Conservation (phyloP, 2,888 invertebrate genomes). For the Malachius bipustulatus region DNA sequence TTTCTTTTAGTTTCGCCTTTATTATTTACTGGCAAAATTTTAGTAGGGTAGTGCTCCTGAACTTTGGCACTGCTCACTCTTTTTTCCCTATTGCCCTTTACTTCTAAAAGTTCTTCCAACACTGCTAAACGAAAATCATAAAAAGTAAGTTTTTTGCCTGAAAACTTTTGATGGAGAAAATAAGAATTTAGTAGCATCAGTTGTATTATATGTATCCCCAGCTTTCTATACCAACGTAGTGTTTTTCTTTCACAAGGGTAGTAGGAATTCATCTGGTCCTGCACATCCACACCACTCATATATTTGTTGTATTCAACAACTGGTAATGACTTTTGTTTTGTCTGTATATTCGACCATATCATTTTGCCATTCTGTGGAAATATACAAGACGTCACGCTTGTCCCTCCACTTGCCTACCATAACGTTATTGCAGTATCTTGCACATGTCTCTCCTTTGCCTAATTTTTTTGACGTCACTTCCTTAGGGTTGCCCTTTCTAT, state of each 20-base stretch:
- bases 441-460: not conserved
- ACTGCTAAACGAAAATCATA: no score
- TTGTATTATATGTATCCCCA: no score
- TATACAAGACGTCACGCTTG: slow-evolving; percentile 1
- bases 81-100: no score
- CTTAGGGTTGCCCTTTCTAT: slow-evolving; percentile 9
- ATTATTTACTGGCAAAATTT: no score
- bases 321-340: not conserved
- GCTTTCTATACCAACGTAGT: no score
- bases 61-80: no score
- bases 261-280: slow-evolving; percentile 5
- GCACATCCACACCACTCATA: slow-evolving; percentile 4
- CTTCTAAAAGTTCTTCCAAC: no score
- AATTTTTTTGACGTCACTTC: not conserved
- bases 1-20: no score
- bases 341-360: not conserved
- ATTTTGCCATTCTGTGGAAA: not conserved
- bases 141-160: no score
- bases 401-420: slow-evolving; percentile 4
- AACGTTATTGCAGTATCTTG: slow-evolving; percentile 4
- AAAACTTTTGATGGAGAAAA: no score
- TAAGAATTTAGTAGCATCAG: no score
- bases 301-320: slow-evolving; percentile 3
- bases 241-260: slow-evolving; percentile 3
- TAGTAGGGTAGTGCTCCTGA: no score